Evolutionary conservation across 2,113 vertebrate genomes (phyloP), one percentile per base, ranked within the genome.

Genomic region (Brachypteracias leptosomus): DNA sequence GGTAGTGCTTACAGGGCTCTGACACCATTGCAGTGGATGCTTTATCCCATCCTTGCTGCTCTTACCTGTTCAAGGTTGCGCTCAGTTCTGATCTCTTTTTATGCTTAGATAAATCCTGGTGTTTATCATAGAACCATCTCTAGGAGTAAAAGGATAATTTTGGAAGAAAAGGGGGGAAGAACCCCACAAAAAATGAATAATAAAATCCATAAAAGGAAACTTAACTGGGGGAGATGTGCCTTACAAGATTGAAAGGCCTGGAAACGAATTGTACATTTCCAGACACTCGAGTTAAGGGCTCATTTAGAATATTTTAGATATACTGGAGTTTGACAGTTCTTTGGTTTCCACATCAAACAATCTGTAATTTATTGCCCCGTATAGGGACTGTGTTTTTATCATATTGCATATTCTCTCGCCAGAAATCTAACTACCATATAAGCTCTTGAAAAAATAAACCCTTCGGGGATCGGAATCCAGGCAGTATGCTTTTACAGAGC

Each of bases 261-360:
- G 83, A 95, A 94, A 93, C 66, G 42, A 95, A 93, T 73, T 95
- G 95, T 95, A 91, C 87, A 54, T 93, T 95, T 93, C 88, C 91
- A 94, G 94, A 94, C 91, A 66, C 93, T 90, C 4, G 1, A 76
- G 86, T 92, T 90, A 89, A 96, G 74, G 87, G 67, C 91, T 94
- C 93, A 80, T 95, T 97, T 90, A 96, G 92, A 96, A 91, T 93
- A 66, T 83, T 96, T 97, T 84, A 96, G 52, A 85, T 82, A 81
- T 85, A 81, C 85, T 81, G 38, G 62, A 93, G 94, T 76, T 94
- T 93, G 93, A 95, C 96, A 95, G 91, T 90, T 97, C 96, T 95
- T 96, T 93, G 95, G 93, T 95, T 96, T 96, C 76, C 70, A 93
- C 87, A 92, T 91, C 94, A 97, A 97, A 95, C 86, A 93, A 90